These are phyloP conservation scores for Manis crassicaudata DNA, from an alignment of 2,797 vertebrate species.

Conservation along the genomic window DNA sequence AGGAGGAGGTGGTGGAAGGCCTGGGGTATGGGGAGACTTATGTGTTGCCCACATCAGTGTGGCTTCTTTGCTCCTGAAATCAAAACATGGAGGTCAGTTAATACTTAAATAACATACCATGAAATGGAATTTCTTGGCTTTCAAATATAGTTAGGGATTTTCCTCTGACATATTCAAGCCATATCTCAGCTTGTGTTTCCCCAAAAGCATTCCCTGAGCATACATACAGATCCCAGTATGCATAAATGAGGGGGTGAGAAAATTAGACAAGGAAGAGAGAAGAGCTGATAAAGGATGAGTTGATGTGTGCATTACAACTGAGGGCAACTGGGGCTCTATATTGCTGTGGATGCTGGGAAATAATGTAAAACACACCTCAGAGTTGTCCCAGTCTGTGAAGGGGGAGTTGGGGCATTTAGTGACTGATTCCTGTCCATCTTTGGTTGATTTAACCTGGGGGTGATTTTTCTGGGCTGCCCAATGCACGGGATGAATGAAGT, in stretches of 20 bases:
- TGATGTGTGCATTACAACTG: neutral
- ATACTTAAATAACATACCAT: neutral
- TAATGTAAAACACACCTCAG: neutral
- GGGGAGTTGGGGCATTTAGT: neutral
- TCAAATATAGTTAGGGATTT: conserved; percentile 4
- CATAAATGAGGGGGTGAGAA: neutral
- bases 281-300: neutral
- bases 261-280: conserved; percentile 4
- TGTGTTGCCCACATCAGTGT: neutral
- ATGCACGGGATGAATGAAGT: neutral
- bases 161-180: neutral
- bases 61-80: neutral
- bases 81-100: neutral
- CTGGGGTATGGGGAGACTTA: neutral
- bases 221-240: neutral
- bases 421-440: neutral
- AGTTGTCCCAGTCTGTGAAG: neutral
- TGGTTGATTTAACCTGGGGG: neutral
- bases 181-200: neutral
- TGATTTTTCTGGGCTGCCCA: neutral
- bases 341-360: neutral
- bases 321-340: neutral
- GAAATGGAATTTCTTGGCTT: neutral
- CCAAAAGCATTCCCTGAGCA: neutral
- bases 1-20: neutral